Conservation (phyloP, 37 sponge, comb jelly and placozoan genomes). For the Theonella swinhoei region DNA sequence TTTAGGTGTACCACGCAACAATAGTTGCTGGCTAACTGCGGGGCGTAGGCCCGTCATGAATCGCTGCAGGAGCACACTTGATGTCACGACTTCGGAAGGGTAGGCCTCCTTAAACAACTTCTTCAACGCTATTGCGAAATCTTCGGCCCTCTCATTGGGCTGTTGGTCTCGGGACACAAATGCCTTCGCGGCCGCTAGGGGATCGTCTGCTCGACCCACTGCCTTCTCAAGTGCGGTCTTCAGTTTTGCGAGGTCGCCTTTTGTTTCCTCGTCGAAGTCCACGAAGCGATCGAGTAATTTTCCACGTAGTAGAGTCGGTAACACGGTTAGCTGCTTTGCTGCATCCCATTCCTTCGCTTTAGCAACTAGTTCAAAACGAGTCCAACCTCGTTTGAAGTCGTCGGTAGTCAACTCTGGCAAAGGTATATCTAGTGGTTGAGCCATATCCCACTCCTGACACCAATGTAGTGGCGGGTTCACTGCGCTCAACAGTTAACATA, state of each 20-base stretch:
- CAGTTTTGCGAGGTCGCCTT: conserved; percentile 3
- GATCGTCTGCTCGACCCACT: conserved; percentile 20
- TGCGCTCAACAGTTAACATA: too few relatives aligned
- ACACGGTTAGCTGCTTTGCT: conserved; percentile 28
- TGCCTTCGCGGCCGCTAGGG: conserved; percentile 11
- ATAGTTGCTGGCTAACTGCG: conserved; percentile 20
- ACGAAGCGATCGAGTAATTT: conserved; percentile 38
- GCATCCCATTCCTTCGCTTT: conserved; percentile 49
- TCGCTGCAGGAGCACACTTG: conserved; percentile 36
- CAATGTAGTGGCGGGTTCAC: too few relatives aligned
- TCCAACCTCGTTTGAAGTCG: conserved; percentile 32
- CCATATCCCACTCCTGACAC: too few relatives aligned
- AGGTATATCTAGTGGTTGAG: conserved; percentile 2
- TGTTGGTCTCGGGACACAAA: conserved; percentile 24
- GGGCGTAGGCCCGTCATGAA: conserved; percentile 38
- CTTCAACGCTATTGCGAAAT: conserved; percentile 4
- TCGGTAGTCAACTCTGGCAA: conserved; percentile 28
- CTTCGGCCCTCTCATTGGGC: conserved; percentile 13
- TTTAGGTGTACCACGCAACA: conserved; percentile 13
- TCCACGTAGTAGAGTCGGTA: conserved; percentile 34
- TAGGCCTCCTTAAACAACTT: conserved; percentile 25
- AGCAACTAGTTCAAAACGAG: conserved; percentile 37
- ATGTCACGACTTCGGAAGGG: conserved; percentile 14
- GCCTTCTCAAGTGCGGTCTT: conserved; percentile 13
- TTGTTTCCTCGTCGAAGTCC: conserved; percentile 18